phyloP scores from a whole-genome alignment of 2,113 vertebrate genomes.

The Ictidomys tridecemlineatus region DNA sequence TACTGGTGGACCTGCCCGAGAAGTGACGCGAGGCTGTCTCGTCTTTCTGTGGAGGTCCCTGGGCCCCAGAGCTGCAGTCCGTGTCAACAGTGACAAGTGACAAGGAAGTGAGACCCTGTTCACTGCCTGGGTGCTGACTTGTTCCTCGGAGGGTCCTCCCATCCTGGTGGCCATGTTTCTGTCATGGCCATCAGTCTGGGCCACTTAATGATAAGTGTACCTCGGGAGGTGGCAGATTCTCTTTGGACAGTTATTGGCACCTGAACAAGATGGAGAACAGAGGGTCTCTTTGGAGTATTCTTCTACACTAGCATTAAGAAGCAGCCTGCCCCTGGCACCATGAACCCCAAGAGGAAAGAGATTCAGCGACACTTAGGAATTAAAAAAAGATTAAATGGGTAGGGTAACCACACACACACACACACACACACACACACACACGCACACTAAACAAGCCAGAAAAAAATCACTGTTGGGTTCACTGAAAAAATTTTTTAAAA shows the following conservation, averaged over 20 bases:
- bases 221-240: background rate
- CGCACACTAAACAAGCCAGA: too few relatives aligned
- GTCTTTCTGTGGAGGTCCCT: background rate
- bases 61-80: too few relatives aligned
- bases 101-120: background rate
- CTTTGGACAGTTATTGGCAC: slow-evolving; percentile 9
- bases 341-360: background rate
- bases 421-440: background rate
- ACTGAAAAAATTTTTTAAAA: background rate
- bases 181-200: background rate
- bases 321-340: background rate
- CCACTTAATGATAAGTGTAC: background rate
- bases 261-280: background rate
- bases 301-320: background rate
- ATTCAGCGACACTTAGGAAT: background rate
- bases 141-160: background rate
- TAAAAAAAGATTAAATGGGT: background rate
- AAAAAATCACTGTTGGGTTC: background rate
- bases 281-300: background rate
- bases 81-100: background rate
- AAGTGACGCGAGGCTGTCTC: too few relatives aligned
- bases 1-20: background rate
- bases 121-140: background rate
- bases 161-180: background rate
- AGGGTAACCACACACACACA: background rate